A percentile compares a stretch with the other conserved stretches of the same genome.
phyloP scores from a whole-genome alignment of 2,113 vertebrate genomes.

The Potamarius usumacintae region DNA sequence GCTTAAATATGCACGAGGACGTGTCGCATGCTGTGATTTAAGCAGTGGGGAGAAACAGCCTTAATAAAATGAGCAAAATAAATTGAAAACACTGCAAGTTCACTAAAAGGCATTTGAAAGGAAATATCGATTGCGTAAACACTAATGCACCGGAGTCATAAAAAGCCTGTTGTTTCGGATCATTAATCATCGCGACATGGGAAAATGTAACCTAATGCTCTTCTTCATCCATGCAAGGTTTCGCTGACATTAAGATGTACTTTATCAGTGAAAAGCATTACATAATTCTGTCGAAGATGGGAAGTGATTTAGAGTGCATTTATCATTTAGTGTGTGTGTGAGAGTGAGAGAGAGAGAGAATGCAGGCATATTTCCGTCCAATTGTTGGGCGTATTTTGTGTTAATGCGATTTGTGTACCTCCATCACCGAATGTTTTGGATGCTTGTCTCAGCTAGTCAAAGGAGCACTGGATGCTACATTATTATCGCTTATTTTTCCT shows the following conservation, averaged over 20 bases:
- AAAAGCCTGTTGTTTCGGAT: background rate
- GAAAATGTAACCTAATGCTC: background rate
- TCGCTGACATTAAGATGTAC: conserved; percentile 35
- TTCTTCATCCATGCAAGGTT: conserved; percentile 11
- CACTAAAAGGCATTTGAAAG: background rate
- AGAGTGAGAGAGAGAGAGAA: background rate
- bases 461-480: background rate
- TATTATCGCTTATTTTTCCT: background rate
- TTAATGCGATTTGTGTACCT: background rate
- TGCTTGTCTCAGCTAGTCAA: background rate
- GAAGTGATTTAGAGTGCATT: conserved; percentile 13
- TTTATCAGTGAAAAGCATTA: conserved; percentile 15
- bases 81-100: background rate
- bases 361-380: background rate
- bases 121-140: background rate
- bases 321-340: conserved; percentile 21
- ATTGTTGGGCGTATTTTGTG: background rate
- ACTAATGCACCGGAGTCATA: background rate
- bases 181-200: conserved; percentile 10
- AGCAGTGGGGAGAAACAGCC: background rate
- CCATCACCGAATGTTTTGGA: background rate
- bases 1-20: background rate
- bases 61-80: background rate
- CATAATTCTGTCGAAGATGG: background rate
- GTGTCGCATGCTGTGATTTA: background rate